Evolutionary conservation across 2,888 invertebrate genomes (phyloP).

Genomic region (Hoplodrina blanda): DNA sequence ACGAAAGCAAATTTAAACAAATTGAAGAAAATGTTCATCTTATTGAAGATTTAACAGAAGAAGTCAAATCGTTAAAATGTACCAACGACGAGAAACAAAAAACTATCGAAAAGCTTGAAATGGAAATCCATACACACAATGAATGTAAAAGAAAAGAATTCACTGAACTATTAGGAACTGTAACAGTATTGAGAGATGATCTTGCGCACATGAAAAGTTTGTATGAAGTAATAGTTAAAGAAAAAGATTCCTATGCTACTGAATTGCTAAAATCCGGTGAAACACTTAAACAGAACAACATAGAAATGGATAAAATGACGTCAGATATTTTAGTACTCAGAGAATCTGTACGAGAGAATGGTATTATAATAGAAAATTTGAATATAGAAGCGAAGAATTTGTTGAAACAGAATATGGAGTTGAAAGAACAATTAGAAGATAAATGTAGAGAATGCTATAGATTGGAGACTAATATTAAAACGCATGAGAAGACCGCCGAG

Average conservation of each 20-base stretch:
- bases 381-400: constrained; percentile 78
- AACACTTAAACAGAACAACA: constrained; percentile 76
- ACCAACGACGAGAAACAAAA: constrained; percentile 70
- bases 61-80: constrained; percentile 73
- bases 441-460: constrained; percentile 75
- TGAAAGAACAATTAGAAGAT: constrained; percentile 80
- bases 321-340: constrained; percentile 79
- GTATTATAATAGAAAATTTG: constrained; percentile 75
- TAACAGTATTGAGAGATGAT: constrained; percentile 71
- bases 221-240: constrained; percentile 75
- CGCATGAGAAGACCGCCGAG: constrained; percentile 84
- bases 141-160: constrained; percentile 64
- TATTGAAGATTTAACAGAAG: constrained; percentile 71
- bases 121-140: constrained; percentile 19
- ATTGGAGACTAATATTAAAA: constrained; percentile 83
- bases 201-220: constrained; percentile 72
- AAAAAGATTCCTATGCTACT: constrained; percentile 75
- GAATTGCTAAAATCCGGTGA: constrained; percentile 80
- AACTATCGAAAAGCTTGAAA: constrained; percentile 63
- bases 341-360: constrained; percentile 78
- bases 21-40: constrained; percentile 67
- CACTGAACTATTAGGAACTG: constrained; percentile 66
- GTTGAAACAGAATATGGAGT: constrained; percentile 73
- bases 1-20: constrained; percentile 73
- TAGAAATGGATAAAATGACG: constrained; percentile 80